Conservation (phyloP, 2,888 invertebrate genomes). For the Idaea biselata region DNA sequence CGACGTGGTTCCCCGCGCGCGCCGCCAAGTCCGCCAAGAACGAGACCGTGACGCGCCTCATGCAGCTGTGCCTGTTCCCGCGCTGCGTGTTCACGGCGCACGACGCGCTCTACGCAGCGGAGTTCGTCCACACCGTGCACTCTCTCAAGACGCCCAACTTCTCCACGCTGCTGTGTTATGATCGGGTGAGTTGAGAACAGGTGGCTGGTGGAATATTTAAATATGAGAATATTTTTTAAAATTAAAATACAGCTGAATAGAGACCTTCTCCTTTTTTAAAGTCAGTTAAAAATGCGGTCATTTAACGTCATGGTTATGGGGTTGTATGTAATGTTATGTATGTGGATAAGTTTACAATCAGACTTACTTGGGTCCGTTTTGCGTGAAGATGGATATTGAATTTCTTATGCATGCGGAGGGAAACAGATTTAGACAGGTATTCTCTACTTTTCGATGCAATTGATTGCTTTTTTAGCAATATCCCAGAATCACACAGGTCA, state of each 20-base stretch:
- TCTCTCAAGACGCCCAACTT: conserved; percentile 97
- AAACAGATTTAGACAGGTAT: no score
- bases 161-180: conserved; percentile 97
- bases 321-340: no score
- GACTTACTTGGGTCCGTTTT: no score
- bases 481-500: no score
- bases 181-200: conserved; percentile 87
- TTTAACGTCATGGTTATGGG: no score
- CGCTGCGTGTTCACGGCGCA: conserved; percentile 97
- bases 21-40: conserved; percentile 95
- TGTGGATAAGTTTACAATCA: no score
- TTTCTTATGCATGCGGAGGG: no score
- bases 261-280: no score
- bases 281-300: no score
- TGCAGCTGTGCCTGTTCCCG: conserved; percentile 98
- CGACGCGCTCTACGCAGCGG: conserved; percentile 98
- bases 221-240: neutral
- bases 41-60: conserved; percentile 97
- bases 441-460: no score
- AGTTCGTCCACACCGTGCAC: conserved; percentile 98
- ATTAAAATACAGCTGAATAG: neutral
- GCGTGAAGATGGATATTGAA: no score
- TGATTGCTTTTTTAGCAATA: no score
- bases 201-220: neutral
- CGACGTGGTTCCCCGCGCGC: conserved; percentile 91